A percentile compares a stretch with the other conserved stretches of the same genome.
Conservation (phyloP, 64 coral and sea anemone species). For the Actinia equina region DNA sequence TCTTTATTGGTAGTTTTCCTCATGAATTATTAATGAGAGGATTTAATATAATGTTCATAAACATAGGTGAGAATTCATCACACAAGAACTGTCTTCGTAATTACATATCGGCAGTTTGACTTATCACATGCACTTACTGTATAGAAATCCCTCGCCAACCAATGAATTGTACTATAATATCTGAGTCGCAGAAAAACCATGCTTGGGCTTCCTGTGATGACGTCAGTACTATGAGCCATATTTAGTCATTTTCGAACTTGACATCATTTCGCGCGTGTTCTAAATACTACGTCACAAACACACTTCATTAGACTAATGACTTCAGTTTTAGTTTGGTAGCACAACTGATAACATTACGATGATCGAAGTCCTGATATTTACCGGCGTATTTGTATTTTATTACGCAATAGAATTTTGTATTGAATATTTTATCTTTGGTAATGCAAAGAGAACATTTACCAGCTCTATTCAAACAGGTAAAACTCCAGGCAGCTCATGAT, state of each 20-base stretch:
- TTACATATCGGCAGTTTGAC: too few relatives aligned
- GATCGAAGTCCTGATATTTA: background rate
- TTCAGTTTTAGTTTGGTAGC: background rate
- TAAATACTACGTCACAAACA: background rate
- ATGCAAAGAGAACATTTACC: background rate
- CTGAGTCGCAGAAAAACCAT: too few relatives aligned
- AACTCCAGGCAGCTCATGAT: background rate
- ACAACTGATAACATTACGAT: background rate
- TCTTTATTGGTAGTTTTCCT: too few relatives aligned
- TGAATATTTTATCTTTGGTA: background rate
- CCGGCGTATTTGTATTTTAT: background rate
- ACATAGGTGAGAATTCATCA: too few relatives aligned
- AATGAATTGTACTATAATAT: too few relatives aligned
- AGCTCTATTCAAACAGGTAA: background rate
- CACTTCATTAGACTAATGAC: background rate
- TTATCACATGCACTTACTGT: too few relatives aligned
- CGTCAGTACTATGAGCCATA: background rate
- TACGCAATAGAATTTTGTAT: background rate
- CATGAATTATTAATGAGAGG: too few relatives aligned
- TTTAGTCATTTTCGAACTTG: background rate
- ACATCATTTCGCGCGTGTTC: background rate
- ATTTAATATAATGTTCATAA: too few relatives aligned
- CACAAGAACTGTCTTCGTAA: too few relatives aligned
- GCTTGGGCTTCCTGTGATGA: too few relatives aligned
- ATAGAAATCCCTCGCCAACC: too few relatives aligned